Conservation (phyloP, 2,113 vertebrate species). For the Microcebus tavaratra region DNA sequence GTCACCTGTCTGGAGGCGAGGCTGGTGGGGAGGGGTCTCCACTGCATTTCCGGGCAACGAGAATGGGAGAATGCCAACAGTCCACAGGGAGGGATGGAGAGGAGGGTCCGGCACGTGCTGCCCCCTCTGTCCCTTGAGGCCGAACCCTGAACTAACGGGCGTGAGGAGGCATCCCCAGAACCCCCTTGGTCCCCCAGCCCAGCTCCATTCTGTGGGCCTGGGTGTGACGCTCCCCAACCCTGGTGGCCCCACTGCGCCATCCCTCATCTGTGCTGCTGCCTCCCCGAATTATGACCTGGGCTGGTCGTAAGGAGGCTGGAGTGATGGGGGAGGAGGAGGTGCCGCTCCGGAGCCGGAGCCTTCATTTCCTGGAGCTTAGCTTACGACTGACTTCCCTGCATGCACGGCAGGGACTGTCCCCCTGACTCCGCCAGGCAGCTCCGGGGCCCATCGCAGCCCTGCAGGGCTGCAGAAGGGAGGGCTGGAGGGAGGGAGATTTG, state of each 20-base stretch:
- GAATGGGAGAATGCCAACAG: not conserved
- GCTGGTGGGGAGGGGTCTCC: not conserved
- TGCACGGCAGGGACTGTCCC: not conserved
- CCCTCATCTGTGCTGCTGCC: not conserved
- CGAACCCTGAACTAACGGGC: not conserved
- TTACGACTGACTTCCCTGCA: conserved; percentile 50
- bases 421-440: conserved; percentile 32
- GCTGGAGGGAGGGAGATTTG: no score
- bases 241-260: not conserved
- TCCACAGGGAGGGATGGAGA: not conserved
- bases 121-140: not conserved
- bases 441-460: not conserved
- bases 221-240: not conserved
- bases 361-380: conserved; percentile 78
- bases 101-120: not conserved
- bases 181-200: rapidly evolving
- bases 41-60: not conserved
- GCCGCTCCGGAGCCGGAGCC: not conserved
- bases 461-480: not conserved
- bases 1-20: not conserved
- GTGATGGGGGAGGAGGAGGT: conserved; percentile 57
- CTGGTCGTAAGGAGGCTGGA: conserved; percentile 55
- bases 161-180: not conserved
- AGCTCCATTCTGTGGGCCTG: not conserved
- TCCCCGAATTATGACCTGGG: not conserved